Evolutionary conservation across 2,113 vertebrate genomes (phyloP).

Genomic region (Anolis carolinensis): DNA sequence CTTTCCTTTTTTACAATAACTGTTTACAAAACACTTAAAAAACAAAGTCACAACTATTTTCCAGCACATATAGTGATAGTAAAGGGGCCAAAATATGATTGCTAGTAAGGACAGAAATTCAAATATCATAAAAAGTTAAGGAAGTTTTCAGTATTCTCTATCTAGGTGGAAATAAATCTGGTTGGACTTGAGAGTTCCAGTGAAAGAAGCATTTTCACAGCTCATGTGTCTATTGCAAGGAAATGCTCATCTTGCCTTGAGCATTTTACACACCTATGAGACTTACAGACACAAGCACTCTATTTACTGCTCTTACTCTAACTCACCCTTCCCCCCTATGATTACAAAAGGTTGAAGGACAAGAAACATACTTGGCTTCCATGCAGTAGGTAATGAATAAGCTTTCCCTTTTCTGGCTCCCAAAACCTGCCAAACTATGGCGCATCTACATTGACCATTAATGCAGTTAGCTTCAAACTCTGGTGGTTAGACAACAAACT

Average conservation of each 20-base stretch:
- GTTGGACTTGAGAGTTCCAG: too few relatives aligned
- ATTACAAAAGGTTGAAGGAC: neutral
- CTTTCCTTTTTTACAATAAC: neutral
- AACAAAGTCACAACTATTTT: neutral
- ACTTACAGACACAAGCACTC: too few relatives aligned
- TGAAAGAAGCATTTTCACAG: too few relatives aligned
- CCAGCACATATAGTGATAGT: neutral
- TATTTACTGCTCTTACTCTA: neutral
- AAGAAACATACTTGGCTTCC: too few relatives aligned
- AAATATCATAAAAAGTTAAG: neutral
- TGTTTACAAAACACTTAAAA: neutral
- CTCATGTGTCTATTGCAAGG: too few relatives aligned
- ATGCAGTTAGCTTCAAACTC: too few relatives aligned
- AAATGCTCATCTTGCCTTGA: too few relatives aligned
- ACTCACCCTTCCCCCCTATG: too few relatives aligned
- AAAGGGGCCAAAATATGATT: neutral
- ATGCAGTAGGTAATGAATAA: neutral
- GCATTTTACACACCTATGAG: too few relatives aligned
- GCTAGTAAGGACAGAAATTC: neutral
- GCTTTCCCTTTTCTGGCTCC: neutral
- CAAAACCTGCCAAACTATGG: neutral
- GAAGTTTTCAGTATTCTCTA: neutral
- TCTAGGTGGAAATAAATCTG: neutral
- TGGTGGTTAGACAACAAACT: too few relatives aligned
- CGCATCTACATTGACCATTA: too few relatives aligned